Percentiles rank a stretch among this genome's conserved stretches.
These are phyloP conservation scores for Mesorhabditis belari DNA, from an alignment of 2,888 invertebrate genomes.

Conservation along the genomic window DNA sequence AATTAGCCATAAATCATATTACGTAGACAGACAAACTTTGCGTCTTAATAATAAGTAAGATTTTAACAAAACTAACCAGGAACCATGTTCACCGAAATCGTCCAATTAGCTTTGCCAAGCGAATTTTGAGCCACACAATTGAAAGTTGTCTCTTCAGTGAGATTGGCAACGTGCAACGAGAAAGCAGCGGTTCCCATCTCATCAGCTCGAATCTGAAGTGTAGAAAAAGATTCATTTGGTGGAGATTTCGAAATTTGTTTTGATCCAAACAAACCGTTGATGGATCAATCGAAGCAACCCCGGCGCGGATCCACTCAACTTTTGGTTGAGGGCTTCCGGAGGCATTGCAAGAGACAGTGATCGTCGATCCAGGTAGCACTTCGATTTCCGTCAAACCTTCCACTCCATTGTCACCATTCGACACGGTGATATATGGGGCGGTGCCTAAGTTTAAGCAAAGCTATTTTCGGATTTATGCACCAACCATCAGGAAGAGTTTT, in stretches of 20 bases:
- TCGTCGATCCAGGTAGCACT: conserved; percentile 47
- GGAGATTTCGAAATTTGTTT: not conserved
- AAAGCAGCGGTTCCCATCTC: conserved; percentile 34
- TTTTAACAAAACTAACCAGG: conserved; percentile 20
- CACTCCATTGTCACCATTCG: conserved; percentile 47
- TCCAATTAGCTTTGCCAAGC: conserved; percentile 51
- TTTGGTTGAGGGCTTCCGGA: conserved; percentile 46
- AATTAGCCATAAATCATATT: too few relatives aligned
- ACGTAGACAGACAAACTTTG: too few relatives aligned
- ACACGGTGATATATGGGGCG: conserved; percentile 48
- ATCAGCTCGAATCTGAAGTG: conserved; percentile 31
- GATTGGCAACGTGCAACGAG: conserved; percentile 46
- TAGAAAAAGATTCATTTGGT: not conserved
- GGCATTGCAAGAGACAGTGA: conserved; percentile 49
- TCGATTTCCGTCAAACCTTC: conserved; percentile 42
- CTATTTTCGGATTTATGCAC: not conserved
- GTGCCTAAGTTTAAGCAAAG: conserved; percentile 20
- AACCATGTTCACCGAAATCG: conserved; percentile 41
- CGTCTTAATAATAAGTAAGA: not conserved
- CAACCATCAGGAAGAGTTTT: conserved; percentile 50
- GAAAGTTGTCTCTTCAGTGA: conserved; percentile 50
- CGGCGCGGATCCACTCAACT: conserved; percentile 50
- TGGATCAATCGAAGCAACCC: conserved; percentile 48
- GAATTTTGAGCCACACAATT: conserved; percentile 50
- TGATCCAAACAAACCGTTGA: conserved; percentile 27